A percentile compares a stretch with the other conserved stretches of the same genome.
Evolutionary conservation across 2,888 invertebrate genomes (phyloP).

Genomic region (Deilephila porcellus): DNA sequence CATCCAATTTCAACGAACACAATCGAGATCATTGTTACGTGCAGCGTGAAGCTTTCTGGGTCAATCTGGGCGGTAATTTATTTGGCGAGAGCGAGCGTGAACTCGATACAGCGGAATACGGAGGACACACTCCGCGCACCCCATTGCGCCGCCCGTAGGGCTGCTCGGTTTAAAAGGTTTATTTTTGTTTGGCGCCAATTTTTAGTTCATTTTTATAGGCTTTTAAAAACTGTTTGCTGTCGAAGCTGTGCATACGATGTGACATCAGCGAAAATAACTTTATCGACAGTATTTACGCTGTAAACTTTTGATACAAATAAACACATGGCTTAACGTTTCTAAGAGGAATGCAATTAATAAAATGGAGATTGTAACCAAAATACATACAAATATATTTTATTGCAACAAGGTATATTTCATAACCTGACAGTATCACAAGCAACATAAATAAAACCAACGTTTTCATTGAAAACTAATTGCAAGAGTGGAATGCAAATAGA

Average conservation of each 20-base stretch:
- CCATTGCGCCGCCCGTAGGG: constrained; percentile 35
- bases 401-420: background rate
- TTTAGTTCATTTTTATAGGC: background rate
- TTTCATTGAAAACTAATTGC: constrained; percentile 14
- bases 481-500: constrained; percentile 17
- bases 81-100: constrained; percentile 67
- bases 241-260: background rate
- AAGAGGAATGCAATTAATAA: no score
- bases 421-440: background rate
- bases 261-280: background rate
- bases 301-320: no score
- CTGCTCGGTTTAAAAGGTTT: constrained; percentile 12
- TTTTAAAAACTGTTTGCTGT: background rate
- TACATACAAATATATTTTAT: background rate
- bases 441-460: constrained; percentile 14
- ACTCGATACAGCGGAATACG: constrained; percentile 61
- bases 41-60: constrained; percentile 65
- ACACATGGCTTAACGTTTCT: no score
- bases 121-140: constrained; percentile 37
- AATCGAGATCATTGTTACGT: constrained; percentile 58
- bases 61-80: constrained; percentile 75
- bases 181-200: constrained; percentile 7
- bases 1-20: constrained; percentile 28
- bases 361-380: background rate
- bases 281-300: no score